Conservation (phyloP, 2,797 vertebrate genomes). For the Alauda arvensis region DNA sequence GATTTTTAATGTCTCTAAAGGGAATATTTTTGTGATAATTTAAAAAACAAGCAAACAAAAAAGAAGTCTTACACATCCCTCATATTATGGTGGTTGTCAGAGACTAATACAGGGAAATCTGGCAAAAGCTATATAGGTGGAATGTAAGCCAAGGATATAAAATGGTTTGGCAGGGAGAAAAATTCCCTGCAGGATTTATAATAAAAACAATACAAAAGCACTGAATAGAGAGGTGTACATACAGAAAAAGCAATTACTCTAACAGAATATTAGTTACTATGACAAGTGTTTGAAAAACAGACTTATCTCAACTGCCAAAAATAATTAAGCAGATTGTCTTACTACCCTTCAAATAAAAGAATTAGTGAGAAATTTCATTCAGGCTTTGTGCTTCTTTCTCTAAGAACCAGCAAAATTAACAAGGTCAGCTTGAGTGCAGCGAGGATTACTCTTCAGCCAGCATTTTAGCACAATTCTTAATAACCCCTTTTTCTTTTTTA, state of each 20-base stretch:
- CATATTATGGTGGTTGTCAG: neutral
- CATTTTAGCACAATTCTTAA: neutral
- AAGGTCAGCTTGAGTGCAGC: conserved; percentile 2
- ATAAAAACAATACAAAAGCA: neutral
- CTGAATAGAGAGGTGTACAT: neutral
- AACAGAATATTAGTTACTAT: neutral
- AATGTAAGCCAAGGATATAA: neutral
- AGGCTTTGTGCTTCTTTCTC: neutral
- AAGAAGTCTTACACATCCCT: neutral
- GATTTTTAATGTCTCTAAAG: neutral
- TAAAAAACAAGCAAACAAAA: neutral
- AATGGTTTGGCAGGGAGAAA: neutral
- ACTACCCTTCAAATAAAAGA: neutral
- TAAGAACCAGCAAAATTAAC: conserved; percentile 11
- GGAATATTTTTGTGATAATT: neutral
- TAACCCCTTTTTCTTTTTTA: neutral
- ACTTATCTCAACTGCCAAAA: neutral
- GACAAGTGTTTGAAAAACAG: neutral
- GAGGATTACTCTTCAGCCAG: neutral
- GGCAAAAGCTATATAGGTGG: neutral
- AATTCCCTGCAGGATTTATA: neutral
- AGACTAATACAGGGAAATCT: neutral
- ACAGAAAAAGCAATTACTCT: neutral
- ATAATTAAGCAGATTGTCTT: conserved; percentile 17
- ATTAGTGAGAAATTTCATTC: neutral